Percentiles rank a stretch among this genome's conserved stretches.
Conservation (phyloP, 2,888 invertebrate species). For the Philopedon plagiatum region DNA sequence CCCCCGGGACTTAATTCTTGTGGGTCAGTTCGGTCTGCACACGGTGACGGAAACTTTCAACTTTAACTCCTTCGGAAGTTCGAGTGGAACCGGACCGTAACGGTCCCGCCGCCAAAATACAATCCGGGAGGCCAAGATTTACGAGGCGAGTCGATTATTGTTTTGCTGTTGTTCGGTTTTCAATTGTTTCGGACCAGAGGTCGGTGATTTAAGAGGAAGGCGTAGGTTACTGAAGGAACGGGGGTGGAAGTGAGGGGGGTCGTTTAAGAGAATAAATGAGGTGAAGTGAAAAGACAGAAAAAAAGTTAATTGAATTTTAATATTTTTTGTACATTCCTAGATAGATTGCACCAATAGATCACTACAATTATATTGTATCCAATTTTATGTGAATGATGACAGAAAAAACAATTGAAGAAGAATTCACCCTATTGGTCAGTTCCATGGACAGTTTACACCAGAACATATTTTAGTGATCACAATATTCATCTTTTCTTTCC, state of each 20-base stretch:
- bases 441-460: too few relatives aligned
- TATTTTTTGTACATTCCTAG: too few relatives aligned
- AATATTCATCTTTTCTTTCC: too few relatives aligned
- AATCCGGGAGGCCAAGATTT: constrained; percentile 48
- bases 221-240: not conserved
- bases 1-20: constrained; percentile 39
- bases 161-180: constrained; percentile 50
- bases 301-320: too few relatives aligned
- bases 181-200: constrained; percentile 39
- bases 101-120: constrained; percentile 48
- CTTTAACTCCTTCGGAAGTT: constrained; percentile 46
- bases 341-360: too few relatives aligned
- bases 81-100: constrained; percentile 43
- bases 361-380: too few relatives aligned
- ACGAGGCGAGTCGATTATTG: constrained; percentile 51
- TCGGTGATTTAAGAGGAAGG: constrained; percentile 39
- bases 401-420: too few relatives aligned
- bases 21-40: constrained; percentile 47
- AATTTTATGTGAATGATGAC: too few relatives aligned
- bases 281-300: not conserved
- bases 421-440: too few relatives aligned
- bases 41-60: constrained; percentile 46
- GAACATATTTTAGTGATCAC: too few relatives aligned
- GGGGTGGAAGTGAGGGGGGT: not conserved
- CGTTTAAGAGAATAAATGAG: not conserved